Percentiles rank a stretch among this genome's conserved stretches.
phyloP scores from a whole-genome alignment of 64 coral and sea anemone genomes.

The Porites lutea region DNA sequence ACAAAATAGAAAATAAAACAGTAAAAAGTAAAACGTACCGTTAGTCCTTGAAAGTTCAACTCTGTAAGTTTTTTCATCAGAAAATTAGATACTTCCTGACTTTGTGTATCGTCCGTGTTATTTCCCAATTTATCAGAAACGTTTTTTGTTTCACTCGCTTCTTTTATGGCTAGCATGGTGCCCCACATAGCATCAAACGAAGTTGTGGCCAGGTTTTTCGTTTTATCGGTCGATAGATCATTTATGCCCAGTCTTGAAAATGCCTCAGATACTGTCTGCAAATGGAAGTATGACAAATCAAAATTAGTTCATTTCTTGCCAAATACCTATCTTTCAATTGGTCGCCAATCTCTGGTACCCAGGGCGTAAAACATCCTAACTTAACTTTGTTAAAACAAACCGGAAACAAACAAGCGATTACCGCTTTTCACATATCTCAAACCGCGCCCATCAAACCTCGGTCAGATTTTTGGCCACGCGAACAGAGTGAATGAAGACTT shows the following conservation, averaged over 20 bases:
- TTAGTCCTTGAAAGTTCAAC: constrained; percentile 30
- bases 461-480: no score
- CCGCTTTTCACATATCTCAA: no score
- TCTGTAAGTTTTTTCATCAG: not conserved
- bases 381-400: no score
- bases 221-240: not conserved
- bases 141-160: not conserved
- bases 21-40: constrained; percentile 5
- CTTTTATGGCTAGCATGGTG: constrained; percentile 20
- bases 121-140: not conserved
- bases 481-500: no score
- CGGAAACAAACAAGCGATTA: no score
- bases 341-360: no score
- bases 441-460: no score
- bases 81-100: no score
- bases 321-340: not conserved
- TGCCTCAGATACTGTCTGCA: no score
- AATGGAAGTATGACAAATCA: not conserved
- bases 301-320: not conserved
- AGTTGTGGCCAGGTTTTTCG: not conserved
- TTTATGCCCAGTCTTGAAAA: constrained; percentile 10
- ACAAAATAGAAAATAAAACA: not conserved
- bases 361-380: no score
- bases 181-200: constrained; percentile 58
- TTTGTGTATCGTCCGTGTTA: not conserved